Base-by-base conservation (phyloP, 2,888 invertebrate genomes). In the Hedychridium roseum region DNA sequence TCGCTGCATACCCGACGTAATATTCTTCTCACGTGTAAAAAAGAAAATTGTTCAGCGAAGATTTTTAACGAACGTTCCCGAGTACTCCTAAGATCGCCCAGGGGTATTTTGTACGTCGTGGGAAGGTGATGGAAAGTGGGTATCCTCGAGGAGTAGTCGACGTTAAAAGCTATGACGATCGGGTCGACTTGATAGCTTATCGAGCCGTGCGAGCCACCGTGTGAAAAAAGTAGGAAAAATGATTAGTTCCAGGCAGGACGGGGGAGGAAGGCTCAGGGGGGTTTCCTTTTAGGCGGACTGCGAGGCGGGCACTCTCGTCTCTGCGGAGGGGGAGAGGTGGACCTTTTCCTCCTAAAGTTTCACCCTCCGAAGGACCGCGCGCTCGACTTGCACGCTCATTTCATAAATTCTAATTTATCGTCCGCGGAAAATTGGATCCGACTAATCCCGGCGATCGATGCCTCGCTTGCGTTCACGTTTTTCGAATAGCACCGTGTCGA, bases 341-440 rank as follows among this genome's bases (percentile, higher is more conserved):
- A 31, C 54, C 54, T 53, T n/a, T n/a, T 54, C 57, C 64, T 48
- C 47, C 41, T 41, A 56, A 64, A 51, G 41, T 50, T 57, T 55
- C 56, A 61, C 63, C 65, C 64, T 68, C 40, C 56, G 51, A 59
- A 55, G 54, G 43, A 49, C 52, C 50, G 50, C 7, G 44, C 53
- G 46, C 51, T 35, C n/a, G 47, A 49, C 68, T 65, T 64, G 54
- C 54, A 68, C 57, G 60, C 62, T 68, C 62, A 60, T 72, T 73
- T 68, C 61, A 60, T 65, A 69, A 69, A 71, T 69, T 71, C 65
- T 71, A 68, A 73, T 73, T 73, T 70, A 73, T 72, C 55, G 64
- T 52, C 64, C 58, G 55, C 53, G 57, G 63, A 70, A 69, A 72
- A 70, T 70, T 66, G 61, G 60, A 65, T 60, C 49, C 50, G 58